Conservation (phyloP, 1,140 invertebrate genomes). For the Anastrepha ludens region DNA sequence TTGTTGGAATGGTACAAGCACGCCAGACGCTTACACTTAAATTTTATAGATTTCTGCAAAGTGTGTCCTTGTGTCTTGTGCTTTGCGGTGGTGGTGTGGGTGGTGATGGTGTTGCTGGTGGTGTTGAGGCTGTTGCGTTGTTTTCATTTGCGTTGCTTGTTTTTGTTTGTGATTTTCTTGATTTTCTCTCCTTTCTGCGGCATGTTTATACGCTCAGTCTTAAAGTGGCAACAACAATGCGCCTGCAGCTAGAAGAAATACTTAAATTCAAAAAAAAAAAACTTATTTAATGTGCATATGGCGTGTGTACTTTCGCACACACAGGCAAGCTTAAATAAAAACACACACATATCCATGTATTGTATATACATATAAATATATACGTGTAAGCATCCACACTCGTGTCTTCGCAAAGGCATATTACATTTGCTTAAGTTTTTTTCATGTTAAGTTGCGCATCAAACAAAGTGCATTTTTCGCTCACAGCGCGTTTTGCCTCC, state of each 20-base stretch:
- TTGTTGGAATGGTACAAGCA: background rate
- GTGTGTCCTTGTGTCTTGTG: constrained; percentile 41
- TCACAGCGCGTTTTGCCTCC: background rate
- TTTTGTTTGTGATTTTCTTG: background rate
- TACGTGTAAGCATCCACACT: background rate
- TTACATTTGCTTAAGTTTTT: too few relatives aligned
- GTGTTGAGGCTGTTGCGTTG: background rate
- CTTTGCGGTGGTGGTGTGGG: background rate
- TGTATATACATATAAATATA: background rate
- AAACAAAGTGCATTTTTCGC: background rate
- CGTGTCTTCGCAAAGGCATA: too few relatives aligned
- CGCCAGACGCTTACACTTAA: constrained; percentile 2
- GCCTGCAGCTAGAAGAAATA: background rate
- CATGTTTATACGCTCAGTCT: background rate
- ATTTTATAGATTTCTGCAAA: constrained; percentile 34
- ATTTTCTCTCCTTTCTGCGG: background rate
- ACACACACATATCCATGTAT: background rate
- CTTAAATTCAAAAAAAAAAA: background rate
- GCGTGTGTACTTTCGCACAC: background rate
- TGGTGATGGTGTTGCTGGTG: background rate
- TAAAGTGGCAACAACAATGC: background rate
- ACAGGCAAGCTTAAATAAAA: background rate
- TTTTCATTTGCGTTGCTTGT: background rate
- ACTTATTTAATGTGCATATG: constrained; percentile 40
- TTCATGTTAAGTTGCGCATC: too few relatives aligned